Percentiles rank a stretch among this genome's conserved stretches.
phyloP scores from a whole-genome alignment of 23 tunicate genomes.

The Ascidia mentula region DNA sequence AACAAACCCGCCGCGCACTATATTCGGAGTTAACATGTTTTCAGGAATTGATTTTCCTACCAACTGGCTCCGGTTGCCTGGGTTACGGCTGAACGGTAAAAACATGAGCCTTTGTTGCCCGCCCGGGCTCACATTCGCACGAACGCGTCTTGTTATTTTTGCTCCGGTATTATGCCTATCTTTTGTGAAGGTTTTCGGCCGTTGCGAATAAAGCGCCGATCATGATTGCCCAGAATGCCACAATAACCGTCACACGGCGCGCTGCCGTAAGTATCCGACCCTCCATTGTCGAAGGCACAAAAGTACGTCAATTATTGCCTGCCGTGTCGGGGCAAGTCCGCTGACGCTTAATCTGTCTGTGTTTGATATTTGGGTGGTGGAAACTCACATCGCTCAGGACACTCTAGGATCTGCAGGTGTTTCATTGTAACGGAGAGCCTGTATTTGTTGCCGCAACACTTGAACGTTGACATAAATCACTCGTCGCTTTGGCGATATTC shows the following conservation, averaged over 20 bases:
- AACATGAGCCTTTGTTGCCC: background rate
- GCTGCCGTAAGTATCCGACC: conserved; percentile 2
- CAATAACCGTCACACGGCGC: conserved; percentile 8
- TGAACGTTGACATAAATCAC: background rate
- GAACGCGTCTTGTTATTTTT: background rate
- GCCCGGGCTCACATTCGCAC: background rate
- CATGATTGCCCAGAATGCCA: background rate
- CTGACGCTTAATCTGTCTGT: background rate
- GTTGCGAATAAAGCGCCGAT: background rate
- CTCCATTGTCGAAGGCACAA: background rate
- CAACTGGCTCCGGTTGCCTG: background rate
- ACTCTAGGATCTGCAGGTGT: background rate
- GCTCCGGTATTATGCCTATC: background rate
- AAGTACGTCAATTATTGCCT: background rate
- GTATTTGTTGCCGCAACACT: too few species aligned
- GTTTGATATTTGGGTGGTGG: background rate
- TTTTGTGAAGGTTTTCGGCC: background rate
- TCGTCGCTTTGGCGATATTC: background rate
- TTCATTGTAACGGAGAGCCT: background rate
- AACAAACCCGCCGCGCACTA: background rate
- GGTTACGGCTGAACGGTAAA: background rate
- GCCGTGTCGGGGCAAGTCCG: background rate
- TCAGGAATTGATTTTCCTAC: background rate
- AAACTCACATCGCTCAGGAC: background rate
- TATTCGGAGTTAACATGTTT: background rate